Percentiles rank a stretch among this genome's conserved stretches.
phyloP scores from a whole-genome alignment of 2,888 invertebrate species.

The Antheraea assamensis region DNA sequence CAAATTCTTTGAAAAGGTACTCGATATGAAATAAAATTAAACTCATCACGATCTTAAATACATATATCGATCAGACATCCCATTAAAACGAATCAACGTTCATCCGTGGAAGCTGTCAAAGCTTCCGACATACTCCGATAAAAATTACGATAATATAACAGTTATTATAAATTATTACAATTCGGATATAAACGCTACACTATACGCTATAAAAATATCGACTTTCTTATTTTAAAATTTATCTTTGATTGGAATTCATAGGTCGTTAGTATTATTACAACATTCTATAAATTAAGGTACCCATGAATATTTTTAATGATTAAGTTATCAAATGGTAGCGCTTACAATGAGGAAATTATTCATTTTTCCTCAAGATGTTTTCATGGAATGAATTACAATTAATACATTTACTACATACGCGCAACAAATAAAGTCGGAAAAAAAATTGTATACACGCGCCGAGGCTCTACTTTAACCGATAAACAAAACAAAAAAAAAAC shows the following conservation, averaged over 20 bases:
- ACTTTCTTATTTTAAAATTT: not conserved
- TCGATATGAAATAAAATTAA: not conserved
- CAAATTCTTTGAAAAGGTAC: not conserved
- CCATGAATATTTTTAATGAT: not conserved
- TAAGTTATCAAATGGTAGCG: no score
- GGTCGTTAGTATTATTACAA: not conserved
- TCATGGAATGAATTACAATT: no score
- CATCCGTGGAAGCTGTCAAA: conserved; percentile 10
- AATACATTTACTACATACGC: no score
- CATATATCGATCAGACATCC: not conserved
- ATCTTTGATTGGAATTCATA: not conserved
- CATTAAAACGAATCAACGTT: conserved; percentile 3
- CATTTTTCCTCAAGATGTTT: no score
- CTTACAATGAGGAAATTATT: no score
- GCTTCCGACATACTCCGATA: not conserved
- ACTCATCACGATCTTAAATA: not conserved
- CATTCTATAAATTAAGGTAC: not conserved
- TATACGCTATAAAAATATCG: not conserved
- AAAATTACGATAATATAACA: conserved; percentile 7
- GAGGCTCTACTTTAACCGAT: not conserved
- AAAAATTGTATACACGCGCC: no score
- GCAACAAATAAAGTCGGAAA: no score
- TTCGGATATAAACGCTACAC: not conserved
- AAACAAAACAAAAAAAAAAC: not conserved
- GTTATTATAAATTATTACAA: conserved; percentile 3